Percentiles rank a stretch among this genome's conserved stretches.
Conservation (phyloP, 2,888 invertebrate genomes). For the Orchestes rusci region DNA sequence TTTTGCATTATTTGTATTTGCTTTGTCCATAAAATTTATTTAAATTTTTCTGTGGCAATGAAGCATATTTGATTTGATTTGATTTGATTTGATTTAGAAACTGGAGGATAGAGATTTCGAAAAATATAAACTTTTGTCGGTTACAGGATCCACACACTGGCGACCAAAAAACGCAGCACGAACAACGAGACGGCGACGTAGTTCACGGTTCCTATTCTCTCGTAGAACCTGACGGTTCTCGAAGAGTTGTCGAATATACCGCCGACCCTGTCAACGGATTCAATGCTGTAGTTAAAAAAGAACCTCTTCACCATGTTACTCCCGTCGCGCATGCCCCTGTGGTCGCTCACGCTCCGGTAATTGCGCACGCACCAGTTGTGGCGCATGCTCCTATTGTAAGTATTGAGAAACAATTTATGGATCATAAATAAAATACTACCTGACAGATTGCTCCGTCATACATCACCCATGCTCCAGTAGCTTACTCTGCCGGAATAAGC, state of each 20-base stretch:
- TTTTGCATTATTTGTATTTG: no score
- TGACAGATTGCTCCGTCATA: constrained; percentile 1
- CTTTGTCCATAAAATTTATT: no score
- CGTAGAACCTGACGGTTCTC: constrained; percentile 34
- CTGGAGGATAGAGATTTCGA: no score
- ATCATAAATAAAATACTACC: background rate
- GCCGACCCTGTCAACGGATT: constrained; percentile 34
- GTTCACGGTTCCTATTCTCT: constrained; percentile 34
- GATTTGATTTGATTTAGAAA: no score
- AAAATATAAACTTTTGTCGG: background rate
- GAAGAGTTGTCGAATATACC: constrained; percentile 33
- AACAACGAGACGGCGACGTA: constrained; percentile 33
- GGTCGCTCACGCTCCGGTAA: constrained; percentile 27
- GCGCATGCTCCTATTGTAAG: constrained; percentile 25
- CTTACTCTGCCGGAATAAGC: constrained; percentile 11
- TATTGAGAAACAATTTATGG: no score
- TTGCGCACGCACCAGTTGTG: constrained; percentile 25
- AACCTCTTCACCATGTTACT: constrained; percentile 30
- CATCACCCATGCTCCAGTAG: constrained; percentile 21
- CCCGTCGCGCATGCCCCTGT: constrained; percentile 39
- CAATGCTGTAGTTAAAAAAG: constrained; percentile 32
- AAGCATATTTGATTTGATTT: no score
- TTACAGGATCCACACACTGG: constrained; percentile 32
- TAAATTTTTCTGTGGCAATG: no score
- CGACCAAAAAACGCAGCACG: constrained; percentile 33